Conservation (phyloP, 2,797 vertebrate species). For the Brachyrhaphis roseni region DNA sequence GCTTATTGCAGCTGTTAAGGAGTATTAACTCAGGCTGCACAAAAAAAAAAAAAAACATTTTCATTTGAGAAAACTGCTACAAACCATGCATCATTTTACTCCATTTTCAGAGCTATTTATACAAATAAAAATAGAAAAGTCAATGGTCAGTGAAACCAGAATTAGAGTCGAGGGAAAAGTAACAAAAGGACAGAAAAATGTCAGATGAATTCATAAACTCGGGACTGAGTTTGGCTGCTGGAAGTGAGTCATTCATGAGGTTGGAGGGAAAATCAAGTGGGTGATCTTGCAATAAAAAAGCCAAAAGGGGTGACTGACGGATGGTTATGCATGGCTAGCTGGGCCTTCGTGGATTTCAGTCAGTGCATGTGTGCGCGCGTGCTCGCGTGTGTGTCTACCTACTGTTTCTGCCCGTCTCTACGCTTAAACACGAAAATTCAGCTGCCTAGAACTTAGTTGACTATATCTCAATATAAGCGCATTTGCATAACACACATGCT, state of each 20-base stretch:
- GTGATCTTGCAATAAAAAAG: constrained; percentile 47
- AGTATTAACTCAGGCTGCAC: not conserved
- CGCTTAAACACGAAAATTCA: constrained; percentile 42
- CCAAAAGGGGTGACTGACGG: constrained; percentile 40
- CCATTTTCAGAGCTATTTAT: not conserved
- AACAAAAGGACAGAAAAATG: constrained; percentile 12
- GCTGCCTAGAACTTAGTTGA: constrained; percentile 37
- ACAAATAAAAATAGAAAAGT: not conserved
- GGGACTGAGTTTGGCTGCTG: constrained; percentile 30
- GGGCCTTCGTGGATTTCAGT: constrained; percentile 20
- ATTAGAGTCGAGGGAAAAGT: constrained; percentile 13
- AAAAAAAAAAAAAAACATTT: not conserved
- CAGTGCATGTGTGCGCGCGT: not conserved
- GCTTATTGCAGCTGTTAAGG: not conserved
- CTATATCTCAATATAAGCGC: constrained; percentile 37
- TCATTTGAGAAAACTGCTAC: not conserved
- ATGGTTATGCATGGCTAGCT: constrained; percentile 31
- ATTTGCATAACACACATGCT: constrained; percentile 18
- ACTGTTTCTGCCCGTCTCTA: constrained; percentile 22
- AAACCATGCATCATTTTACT: not conserved
- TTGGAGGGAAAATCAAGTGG: constrained; percentile 27
- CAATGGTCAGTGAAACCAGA: not conserved
- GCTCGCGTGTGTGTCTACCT: constrained; percentile 11
- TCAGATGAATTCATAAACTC: constrained; percentile 62
- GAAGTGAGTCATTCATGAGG: constrained; percentile 53